A percentile compares a stretch with the other conserved stretches of the same genome.
Evolutionary conservation across 2,113 vertebrate genomes (phyloP).

Genomic region (Scomber japonicus): DNA sequence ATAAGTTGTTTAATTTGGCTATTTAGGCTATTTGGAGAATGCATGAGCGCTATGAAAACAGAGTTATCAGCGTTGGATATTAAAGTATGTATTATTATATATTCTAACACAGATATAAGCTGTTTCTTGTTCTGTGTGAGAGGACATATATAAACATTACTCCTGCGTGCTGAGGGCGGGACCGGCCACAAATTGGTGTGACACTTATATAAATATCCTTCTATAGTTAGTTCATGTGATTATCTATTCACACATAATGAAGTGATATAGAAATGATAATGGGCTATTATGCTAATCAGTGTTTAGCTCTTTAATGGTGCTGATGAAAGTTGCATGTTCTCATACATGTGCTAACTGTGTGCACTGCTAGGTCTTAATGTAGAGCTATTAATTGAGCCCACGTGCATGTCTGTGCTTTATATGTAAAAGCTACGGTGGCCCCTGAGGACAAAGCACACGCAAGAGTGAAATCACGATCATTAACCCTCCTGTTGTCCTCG

Average conservation of each 20-base stretch:
- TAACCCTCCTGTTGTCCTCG: too few relatives aligned
- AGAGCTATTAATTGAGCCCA: too few relatives aligned
- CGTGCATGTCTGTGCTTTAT: too few relatives aligned
- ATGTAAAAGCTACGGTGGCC: too few relatives aligned
- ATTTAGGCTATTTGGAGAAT: not conserved
- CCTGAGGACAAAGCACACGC: too few relatives aligned
- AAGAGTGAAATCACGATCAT: too few relatives aligned
- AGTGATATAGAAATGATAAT: not conserved
- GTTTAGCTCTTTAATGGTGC: slow-evolving; percentile 40
- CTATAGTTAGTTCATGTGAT: not conserved
- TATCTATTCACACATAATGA: slow-evolving; percentile 16
- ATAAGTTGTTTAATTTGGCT: not conserved
- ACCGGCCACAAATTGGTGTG: not conserved
- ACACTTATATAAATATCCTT: not conserved
- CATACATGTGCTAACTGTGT: not conserved
- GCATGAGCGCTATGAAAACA: not conserved
- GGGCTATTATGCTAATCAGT: slow-evolving; percentile 34
- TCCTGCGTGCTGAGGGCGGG: not conserved
- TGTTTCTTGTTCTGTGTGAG: not conserved
- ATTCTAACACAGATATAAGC: slow-evolving; percentile 1
- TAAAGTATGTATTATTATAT: too few relatives aligned
- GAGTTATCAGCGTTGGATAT: not conserved
- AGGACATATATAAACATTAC: not conserved
- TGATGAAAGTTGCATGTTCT: slow-evolving; percentile 39
- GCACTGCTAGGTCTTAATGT: not conserved